phyloP scores from a whole-genome alignment of 2,888 invertebrate species.

The Nephrotoma appendiculata region DNA sequence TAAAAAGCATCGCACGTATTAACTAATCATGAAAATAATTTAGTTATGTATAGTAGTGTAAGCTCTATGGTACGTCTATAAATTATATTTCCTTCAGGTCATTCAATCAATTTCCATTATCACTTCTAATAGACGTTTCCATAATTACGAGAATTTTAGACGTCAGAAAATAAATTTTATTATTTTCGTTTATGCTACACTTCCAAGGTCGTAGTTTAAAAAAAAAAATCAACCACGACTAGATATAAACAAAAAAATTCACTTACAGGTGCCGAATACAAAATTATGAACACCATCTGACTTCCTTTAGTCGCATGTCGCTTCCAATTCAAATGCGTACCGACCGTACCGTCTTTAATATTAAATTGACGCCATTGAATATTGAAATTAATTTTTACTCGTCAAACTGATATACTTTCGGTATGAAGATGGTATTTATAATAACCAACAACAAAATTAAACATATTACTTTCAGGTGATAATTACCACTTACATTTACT shows the following conservation, averaged over 20 bases:
- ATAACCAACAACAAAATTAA: not conserved
- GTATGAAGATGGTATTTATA: not conserved
- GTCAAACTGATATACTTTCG: not conserved
- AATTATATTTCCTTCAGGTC: not conserved
- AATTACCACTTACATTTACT: not conserved
- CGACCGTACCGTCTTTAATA: not conserved
- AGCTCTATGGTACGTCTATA: not conserved
- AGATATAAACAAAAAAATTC: not conserved
- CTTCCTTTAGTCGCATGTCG: not conserved
- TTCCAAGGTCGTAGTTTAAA: not conserved
- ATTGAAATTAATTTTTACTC: not conserved
- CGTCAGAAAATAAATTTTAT: not conserved
- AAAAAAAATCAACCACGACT: not conserved
- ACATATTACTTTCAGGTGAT: not conserved
- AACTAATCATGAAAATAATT: not conserved
- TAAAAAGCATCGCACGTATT: not conserved
- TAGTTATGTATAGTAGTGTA: not conserved
- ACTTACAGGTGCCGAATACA: not conserved
- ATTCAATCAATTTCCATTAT: not conserved
- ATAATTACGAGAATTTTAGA: not conserved
- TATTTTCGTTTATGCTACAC: not conserved
- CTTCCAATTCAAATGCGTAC: not conserved
- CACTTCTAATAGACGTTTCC: not conserved
- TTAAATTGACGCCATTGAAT: not conserved
- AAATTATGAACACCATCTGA: not conserved